Percentiles rank a stretch among this genome's conserved stretches.
Evolutionary conservation across 2,888 invertebrate species (phyloP).

Genomic region (Andrena chrysosceles): DNA sequence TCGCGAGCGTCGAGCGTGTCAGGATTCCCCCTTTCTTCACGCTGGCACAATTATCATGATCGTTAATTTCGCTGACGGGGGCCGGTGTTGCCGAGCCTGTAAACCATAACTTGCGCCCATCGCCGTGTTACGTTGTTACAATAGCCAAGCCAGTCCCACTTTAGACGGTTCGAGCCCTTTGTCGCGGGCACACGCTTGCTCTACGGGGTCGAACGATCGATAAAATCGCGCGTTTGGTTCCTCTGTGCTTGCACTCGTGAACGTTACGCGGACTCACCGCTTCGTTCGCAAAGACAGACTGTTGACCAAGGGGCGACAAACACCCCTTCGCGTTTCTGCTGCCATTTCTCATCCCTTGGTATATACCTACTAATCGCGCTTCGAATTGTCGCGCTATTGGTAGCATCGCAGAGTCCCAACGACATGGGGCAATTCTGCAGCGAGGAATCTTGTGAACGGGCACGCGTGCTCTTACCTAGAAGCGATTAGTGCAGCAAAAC

Average conservation of each 20-base stretch:
- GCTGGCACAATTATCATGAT: constrained; percentile 65
- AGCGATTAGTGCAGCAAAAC: no score
- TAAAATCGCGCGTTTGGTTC: constrained; percentile 46
- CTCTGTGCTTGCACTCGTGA: constrained; percentile 31
- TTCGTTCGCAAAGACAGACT: background rate
- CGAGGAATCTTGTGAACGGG: no score
- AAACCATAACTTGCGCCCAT: constrained; percentile 31
- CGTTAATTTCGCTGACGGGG: constrained; percentile 59
- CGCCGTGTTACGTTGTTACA: constrained; percentile 39
- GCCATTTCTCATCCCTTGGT: no score
- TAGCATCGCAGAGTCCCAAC: no score
- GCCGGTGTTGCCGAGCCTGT: constrained; percentile 10
- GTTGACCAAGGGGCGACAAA: constrained; percentile 12
- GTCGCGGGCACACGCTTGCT: constrained; percentile 30
- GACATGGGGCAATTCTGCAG: no score
- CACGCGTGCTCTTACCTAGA: no score
- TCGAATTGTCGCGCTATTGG: no score
- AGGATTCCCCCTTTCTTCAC: constrained; percentile 62
- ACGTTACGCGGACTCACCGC: background rate
- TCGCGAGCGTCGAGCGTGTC: constrained; percentile 42
- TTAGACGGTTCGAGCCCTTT: constrained; percentile 32
- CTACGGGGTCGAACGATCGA: constrained; percentile 44
- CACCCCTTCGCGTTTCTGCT: background rate
- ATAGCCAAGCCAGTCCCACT: constrained; percentile 47
- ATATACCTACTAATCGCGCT: no score